Conservation (phyloP, 2,888 invertebrate genomes). For the Chloroclystis v-ata region DNA sequence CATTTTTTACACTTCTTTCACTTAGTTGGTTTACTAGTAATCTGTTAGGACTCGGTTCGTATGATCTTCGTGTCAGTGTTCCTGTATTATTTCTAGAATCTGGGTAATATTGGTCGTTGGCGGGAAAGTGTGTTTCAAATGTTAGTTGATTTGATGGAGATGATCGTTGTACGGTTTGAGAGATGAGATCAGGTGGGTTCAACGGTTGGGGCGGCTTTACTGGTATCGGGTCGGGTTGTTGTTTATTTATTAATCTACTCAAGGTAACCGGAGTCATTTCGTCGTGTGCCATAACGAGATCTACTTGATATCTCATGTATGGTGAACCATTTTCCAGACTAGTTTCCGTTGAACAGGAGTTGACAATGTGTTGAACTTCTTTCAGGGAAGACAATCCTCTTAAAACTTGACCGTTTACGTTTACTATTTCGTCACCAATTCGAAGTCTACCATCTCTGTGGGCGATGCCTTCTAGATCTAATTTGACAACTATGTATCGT, state of each 20-base stretch:
- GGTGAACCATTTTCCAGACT: constrained; percentile 54
- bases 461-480: constrained; percentile 82
- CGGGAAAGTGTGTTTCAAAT: constrained; percentile 70
- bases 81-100: constrained; percentile 37
- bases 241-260: constrained; percentile 64
- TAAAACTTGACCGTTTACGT: constrained; percentile 90
- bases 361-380: constrained; percentile 80
- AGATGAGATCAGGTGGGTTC: constrained; percentile 70
- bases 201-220: constrained; percentile 38
- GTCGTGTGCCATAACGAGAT: constrained; percentile 81
- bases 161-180: constrained; percentile 67
- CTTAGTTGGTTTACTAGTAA: constrained; percentile 47
- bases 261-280: constrained; percentile 78
- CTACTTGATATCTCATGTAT: constrained; percentile 74
- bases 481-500: constrained; percentile 80
- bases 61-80: constrained; percentile 35
- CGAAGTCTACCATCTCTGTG: constrained; percentile 88
- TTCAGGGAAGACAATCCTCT: constrained; percentile 83
- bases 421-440: constrained; percentile 92
- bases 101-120: constrained; percentile 51
- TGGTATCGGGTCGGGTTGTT: constrained; percentile 46
- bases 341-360: constrained; percentile 73
- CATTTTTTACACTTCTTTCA: constrained; percentile 56
- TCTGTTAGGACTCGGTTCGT: constrained; percentile 36
- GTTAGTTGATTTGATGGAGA: constrained; percentile 61